A percentile compares a stretch with the other conserved stretches of the same genome.
Evolutionary conservation across 2,797 vertebrate genomes (phyloP).

Genomic region (Neosilurus mollespiculum): DNA sequence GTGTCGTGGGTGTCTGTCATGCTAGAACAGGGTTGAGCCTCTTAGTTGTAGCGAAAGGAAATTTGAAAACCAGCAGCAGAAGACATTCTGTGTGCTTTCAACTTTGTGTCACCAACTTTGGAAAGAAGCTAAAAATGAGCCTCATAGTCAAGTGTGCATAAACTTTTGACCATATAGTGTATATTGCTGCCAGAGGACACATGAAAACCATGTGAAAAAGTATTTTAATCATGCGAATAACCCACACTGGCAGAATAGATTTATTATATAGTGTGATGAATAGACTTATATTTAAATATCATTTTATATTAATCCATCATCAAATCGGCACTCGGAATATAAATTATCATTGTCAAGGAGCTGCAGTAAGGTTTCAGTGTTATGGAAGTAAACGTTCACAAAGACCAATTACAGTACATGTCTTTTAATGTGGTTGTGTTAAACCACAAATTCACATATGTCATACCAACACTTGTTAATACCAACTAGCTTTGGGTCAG

Average conservation of each 20-base stretch:
- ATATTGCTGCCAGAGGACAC: no score
- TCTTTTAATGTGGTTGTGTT: not conserved
- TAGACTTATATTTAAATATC: not conserved
- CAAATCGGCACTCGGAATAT: not conserved
- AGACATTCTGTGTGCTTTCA: no score
- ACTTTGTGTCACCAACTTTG: no score
- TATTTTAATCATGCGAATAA: not conserved
- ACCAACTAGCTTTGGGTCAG: not conserved
- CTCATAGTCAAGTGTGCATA: no score
- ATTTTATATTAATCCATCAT: not conserved
- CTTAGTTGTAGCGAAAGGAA: no score
- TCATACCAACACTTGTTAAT: not conserved
- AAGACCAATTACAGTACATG: not conserved
- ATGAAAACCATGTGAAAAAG: no score
- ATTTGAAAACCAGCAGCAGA: no score
- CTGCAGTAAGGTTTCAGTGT: not conserved
- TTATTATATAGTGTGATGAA: not conserved
- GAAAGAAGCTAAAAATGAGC: no score
- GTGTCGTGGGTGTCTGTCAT: no score
- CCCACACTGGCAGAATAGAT: not conserved
- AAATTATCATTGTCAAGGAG: not conserved
- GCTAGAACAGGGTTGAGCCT: no score
- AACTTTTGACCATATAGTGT: no score
- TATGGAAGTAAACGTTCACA: not conserved
- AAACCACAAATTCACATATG: not conserved